Evolutionary conservation across 2,888 invertebrate genomes (phyloP).

Genomic region (Cheilosia vulpina): DNA sequence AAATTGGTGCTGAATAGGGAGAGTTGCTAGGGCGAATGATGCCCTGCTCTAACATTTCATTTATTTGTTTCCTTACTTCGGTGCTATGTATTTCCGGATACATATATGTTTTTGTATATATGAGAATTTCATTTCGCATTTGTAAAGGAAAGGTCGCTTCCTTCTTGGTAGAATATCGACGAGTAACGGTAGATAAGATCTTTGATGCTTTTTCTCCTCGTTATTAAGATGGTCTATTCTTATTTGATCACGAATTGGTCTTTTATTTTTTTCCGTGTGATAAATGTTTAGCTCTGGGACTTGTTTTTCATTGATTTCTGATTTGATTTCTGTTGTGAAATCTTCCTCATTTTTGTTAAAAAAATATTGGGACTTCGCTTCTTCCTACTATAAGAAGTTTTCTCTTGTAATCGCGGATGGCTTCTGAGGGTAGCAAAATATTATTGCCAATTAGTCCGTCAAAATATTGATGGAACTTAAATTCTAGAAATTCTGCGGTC

Average conservation of each 20-base stretch:
- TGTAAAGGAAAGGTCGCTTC: conserved; percentile 13
- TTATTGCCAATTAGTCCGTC: conserved; percentile 29
- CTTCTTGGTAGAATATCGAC: conserved; percentile 2
- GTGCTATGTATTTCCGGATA: neutral
- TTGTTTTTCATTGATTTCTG: too few species aligned
- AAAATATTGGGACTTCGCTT: conserved; percentile 28
- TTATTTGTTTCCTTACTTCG: conserved; percentile 5
- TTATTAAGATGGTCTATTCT: neutral
- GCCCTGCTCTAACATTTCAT: conserved; percentile 38
- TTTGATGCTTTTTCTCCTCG: conserved; percentile 15
- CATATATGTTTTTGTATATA: neutral
- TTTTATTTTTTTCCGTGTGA: neutral
- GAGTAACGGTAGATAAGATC: neutral
- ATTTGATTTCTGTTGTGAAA: neutral
- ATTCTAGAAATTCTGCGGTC: too few species aligned
- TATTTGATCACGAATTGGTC: conserved; percentile 11
- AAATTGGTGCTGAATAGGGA: conserved; percentile 35
- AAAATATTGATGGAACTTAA: conserved; percentile 13
- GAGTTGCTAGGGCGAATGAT: conserved; percentile 54
- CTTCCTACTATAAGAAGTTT: conserved; percentile 21
- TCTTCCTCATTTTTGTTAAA: conserved; percentile 34
- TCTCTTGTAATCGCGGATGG: conserved; percentile 8
- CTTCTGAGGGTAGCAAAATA: conserved; percentile 14
- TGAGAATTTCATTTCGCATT: conserved; percentile 2
- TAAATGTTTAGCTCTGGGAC: neutral